Percentiles rank a stretch among this genome's conserved stretches.
These are phyloP conservation scores for Oryzias curvinotus DNA, from an alignment of 2,113 vertebrate genomes.

Conservation along the genomic window DNA sequence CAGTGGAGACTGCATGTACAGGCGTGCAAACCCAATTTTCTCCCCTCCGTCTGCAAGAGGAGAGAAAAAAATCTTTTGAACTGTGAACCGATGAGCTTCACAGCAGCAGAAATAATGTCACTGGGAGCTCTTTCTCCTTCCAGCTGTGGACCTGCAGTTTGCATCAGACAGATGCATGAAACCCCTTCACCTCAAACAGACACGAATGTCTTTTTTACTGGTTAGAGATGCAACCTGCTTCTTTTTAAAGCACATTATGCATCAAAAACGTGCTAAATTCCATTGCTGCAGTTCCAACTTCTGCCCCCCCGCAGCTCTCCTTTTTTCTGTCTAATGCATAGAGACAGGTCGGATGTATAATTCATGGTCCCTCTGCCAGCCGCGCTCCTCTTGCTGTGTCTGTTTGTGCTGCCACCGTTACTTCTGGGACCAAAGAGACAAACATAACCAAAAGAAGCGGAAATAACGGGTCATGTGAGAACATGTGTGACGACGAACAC, in stretches of 20 bases:
- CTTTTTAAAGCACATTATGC: constrained; percentile 12
- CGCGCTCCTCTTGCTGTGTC: constrained; percentile 37
- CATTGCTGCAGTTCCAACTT: constrained; percentile 39
- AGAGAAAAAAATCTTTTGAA: constrained; percentile 59
- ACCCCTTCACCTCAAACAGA: constrained; percentile 29
- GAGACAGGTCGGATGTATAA: constrained; percentile 74
- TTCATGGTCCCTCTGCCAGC: constrained; percentile 68
- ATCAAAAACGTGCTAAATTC: constrained; percentile 41
- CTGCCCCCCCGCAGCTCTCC: constrained; percentile 21
- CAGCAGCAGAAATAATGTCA: constrained; percentile 57
- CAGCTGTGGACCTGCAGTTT: constrained; percentile 54
- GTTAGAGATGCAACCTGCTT: constrained; percentile 17
- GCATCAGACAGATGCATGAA: constrained; percentile 24
- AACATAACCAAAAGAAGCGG: constrained; percentile 29
- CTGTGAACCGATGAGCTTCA: constrained; percentile 66
- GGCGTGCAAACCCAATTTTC: constrained; percentile 9
- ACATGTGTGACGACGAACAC: constrained; percentile 14
- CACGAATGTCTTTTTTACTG: constrained; percentile 31
- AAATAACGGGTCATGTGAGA: constrained; percentile 58
- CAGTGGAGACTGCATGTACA: constrained; percentile 12
- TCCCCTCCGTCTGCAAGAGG: constrained; percentile 46
- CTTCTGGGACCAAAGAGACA: constrained; percentile 41
- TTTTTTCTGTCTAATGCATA: constrained; percentile 64
- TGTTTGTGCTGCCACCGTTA: constrained; percentile 28
- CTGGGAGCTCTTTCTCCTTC: constrained; percentile 57